phyloP scores from a whole-genome alignment of 1,140 invertebrate genomes.

The Kradibia gibbosae region DNA sequence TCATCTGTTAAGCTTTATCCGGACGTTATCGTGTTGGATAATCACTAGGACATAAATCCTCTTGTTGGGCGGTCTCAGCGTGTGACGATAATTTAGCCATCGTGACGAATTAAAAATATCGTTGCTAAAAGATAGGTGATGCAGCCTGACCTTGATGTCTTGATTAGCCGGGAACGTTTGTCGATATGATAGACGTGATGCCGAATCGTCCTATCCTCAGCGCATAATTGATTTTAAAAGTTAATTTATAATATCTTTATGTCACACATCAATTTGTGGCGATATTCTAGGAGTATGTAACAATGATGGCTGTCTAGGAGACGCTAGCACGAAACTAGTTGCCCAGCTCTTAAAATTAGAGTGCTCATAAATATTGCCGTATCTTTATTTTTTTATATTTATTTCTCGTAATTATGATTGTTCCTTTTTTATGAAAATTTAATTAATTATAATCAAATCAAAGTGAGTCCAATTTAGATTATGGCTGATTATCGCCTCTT shows the following conservation, averaged over 20 bases:
- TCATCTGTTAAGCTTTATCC: too few relatives aligned
- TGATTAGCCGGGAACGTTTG: background rate
- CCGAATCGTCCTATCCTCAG: background rate
- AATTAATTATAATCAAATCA: constrained; percentile 17
- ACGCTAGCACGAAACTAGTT: background rate
- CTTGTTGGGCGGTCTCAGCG: background rate
- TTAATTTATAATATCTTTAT: background rate
- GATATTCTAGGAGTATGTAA: background rate
- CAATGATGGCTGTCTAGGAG: background rate
- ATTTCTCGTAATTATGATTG: background rate
- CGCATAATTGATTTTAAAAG: constrained; percentile 40
- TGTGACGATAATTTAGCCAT: constrained; percentile 54
- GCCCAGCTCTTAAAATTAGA: constrained; percentile 6
- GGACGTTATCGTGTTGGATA: constrained; percentile 60
- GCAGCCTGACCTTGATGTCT: background rate
- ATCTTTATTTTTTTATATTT: background rate
- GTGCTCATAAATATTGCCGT: background rate
- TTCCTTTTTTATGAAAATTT: background rate
- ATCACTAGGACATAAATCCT: constrained; percentile 66
- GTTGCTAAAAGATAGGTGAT: background rate
- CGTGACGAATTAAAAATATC: constrained; percentile 64
- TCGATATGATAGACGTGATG: background rate
- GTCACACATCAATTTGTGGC: background rate
- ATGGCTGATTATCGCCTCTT: background rate
- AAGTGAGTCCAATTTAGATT: background rate